Base-by-base conservation (phyloP, 2,888 invertebrate species). In the Drosophila kuntzei region DNA sequence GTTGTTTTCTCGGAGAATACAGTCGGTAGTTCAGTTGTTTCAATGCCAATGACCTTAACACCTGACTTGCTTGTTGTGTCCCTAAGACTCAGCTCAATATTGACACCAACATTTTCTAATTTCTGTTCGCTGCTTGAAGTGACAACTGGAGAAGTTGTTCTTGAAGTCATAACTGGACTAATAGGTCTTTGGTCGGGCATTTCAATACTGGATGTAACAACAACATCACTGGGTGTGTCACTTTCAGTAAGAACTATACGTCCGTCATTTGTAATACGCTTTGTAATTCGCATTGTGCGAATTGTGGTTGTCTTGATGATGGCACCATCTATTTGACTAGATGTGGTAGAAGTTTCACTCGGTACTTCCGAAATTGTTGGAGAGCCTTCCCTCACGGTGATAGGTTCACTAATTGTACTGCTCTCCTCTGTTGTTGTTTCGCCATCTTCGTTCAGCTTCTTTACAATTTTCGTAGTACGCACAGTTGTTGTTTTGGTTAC, bases 251-350 rank as follows among this genome's bases (percentile, higher is more conserved):
- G 37, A 54, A 90, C 62, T 72, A 90, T 84, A 12, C 86, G 84
- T 68, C 90, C 91, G 71, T 92, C 90, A 54, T 89, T 86, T 50
- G 86, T 84, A 14, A 90, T 79, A 44, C 88, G 89, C 74, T 89
- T 91, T 4, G 87, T 89, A 50, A 89, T 90, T 22, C 82, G 84
- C 85, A 91, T 91, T 16, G 90, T 91, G 37, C 89, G 91, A 71
- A 90, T 90, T n/a, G 91, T 91, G 22, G 91, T 91, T 53, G 91
- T 91, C 60, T 90, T 91, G 20, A 90, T 89, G 34, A 91, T 87
- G 18, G 90, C 87, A 32, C 90, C 90, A 70, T 87, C 86, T 27
- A 82, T 53, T 70, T 87, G 89, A 61, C 89, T 87, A 37, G 88
- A 87, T 63, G 82, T 76, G 2, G 85, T 87, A 47, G 87, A 89